A percentile compares a stretch with the other conserved stretches of the same genome.
Evolutionary conservation across 2,888 invertebrate genomes (phyloP).

Genomic region (Eristalis arbustorum): DNA sequence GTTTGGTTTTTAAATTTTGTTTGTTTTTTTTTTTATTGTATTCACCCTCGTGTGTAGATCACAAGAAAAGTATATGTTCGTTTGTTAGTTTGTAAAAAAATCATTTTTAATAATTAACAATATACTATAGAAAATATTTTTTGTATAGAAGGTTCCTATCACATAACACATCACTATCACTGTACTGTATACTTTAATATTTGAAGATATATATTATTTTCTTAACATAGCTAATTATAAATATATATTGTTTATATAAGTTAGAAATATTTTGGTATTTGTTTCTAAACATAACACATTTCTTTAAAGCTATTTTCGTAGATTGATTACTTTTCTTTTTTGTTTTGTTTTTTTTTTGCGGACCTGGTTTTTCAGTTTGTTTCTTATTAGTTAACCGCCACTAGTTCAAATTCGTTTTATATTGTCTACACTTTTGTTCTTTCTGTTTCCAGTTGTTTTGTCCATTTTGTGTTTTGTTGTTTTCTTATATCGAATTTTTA

Average conservation of each 20-base stretch:
- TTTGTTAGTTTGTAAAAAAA: constrained; percentile 50
- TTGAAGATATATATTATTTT: constrained; percentile 32
- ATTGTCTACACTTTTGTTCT: constrained; percentile 54
- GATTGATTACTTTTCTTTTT: constrained; percentile 64
- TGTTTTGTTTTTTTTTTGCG: too few relatives aligned
- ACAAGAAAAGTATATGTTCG: constrained; percentile 39
- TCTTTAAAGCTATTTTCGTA: constrained; percentile 66
- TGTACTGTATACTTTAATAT: constrained; percentile 64
- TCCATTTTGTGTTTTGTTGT: neutral
- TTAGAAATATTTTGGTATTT: constrained; percentile 58
- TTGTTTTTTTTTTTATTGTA: constrained; percentile 10
- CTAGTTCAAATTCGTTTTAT: constrained; percentile 36
- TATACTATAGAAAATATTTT: constrained; percentile 67
- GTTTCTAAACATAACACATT: constrained; percentile 62
- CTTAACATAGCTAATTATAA: constrained; percentile 50
- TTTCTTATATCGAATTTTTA: neutral
- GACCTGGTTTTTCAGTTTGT: neutral
- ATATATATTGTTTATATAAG: constrained; percentile 76
- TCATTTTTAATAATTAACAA: constrained; percentile 65
- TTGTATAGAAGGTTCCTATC: constrained; percentile 71
- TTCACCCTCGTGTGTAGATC: constrained; percentile 17
- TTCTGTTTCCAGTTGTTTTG: constrained; percentile 8
- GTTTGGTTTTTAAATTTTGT: neutral
- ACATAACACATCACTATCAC: constrained; percentile 73
- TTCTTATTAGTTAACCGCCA: constrained; percentile 24